Conservation (phyloP, 2,113 vertebrate species). For the Strix uralensis region DNA sequence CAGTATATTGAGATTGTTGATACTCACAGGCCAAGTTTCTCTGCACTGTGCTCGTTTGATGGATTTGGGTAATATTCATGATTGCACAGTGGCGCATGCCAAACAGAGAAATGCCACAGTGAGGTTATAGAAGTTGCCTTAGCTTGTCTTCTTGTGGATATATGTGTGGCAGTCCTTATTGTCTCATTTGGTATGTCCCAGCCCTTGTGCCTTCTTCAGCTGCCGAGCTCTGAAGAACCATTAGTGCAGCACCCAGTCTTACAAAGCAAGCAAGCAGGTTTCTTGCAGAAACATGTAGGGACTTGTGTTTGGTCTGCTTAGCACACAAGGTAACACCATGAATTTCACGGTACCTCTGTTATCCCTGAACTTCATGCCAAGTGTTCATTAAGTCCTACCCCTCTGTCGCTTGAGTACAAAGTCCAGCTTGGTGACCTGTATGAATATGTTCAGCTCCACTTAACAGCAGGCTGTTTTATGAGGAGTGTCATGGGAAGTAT, state of each 20-base stretch:
- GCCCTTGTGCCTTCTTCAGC: neutral
- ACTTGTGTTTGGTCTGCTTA: neutral
- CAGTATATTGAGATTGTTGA: neutral
- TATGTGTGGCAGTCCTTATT: neutral
- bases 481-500: neutral
- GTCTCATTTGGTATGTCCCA: rapidly evolving
- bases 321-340: neutral
- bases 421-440: neutral
- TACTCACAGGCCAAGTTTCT: neutral
- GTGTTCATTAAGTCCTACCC: neutral
- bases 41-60: neutral
- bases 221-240: neutral
- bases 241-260: neutral
- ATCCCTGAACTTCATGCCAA: neutral
- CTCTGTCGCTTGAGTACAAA: neutral
- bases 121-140: neutral
- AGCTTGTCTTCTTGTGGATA: neutral
- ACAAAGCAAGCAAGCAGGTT: neutral
- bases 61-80: neutral
- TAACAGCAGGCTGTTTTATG: neutral
- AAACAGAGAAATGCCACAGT: neutral
- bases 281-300: neutral
- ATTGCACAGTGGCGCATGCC: rapidly evolving
- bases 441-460: neutral
- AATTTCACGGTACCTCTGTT: neutral